Conservation (phyloP, 2,888 invertebrate genomes). For the Brachyopa scutellaris region DNA sequence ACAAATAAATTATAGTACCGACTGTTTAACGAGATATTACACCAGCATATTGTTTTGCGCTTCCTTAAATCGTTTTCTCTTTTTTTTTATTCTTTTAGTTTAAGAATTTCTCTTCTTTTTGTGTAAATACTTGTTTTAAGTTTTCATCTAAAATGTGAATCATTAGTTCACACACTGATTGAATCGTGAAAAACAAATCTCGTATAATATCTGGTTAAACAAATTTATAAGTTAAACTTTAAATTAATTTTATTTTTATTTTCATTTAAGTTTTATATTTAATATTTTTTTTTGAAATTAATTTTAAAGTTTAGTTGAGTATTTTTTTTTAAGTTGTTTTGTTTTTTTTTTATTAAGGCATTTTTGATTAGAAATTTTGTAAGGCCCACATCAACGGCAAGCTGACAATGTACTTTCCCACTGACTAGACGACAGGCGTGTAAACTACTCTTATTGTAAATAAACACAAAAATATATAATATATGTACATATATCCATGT, state of each 20-base stretch:
- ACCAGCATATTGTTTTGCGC: slow-evolving; percentile 81
- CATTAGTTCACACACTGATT: slow-evolving; percentile 53
- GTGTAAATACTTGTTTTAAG: background rate
- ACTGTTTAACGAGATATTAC: slow-evolving; percentile 81
- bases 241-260: slow-evolving; percentile 67
- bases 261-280: slow-evolving; percentile 39
- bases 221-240: slow-evolving; percentile 68
- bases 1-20: slow-evolving; percentile 81
- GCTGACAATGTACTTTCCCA: slow-evolving; percentile 84
- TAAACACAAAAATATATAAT: no score
- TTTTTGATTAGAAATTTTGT: slow-evolving; percentile 73
- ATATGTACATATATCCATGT: no score
- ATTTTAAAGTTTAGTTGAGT: slow-evolving; percentile 71
- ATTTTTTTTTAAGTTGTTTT: slow-evolving; percentile 39
- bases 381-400: slow-evolving; percentile 87
- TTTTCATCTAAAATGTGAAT: slow-evolving; percentile 54
- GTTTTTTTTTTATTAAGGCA: slow-evolving; percentile 43
- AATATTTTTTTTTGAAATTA: slow-evolving; percentile 62
- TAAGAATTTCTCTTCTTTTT: slow-evolving; percentile 45
- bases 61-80: slow-evolving; percentile 73
- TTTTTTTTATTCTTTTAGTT: slow-evolving; percentile 42
- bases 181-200: slow-evolving; percentile 77
- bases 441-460: slow-evolving; percentile 82
- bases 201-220: slow-evolving; percentile 81
- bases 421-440: slow-evolving; percentile 81